Evolutionary conservation across 2,113 vertebrate species (phyloP), one percentile per base, ranked within the genome.

Genomic region (Oryzias melastigma): DNA sequence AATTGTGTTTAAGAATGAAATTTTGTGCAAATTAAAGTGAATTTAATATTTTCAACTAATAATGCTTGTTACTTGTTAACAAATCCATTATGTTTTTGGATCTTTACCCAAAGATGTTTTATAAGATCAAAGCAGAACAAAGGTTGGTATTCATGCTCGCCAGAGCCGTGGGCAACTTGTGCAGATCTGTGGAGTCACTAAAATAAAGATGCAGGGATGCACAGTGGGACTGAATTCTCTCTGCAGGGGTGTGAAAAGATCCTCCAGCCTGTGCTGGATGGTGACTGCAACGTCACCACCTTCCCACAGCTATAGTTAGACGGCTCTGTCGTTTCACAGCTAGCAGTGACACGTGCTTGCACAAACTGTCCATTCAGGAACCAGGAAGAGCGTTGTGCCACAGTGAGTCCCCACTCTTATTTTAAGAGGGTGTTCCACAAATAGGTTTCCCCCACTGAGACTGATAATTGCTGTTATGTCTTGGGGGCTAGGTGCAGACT

Each of bases 401-500:
- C 73, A 61, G 75, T 73, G 73, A 71, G 80, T 80, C 73, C 61
- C 73, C 24, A 24, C 66, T 77, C 72, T 85, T 83, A 79, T 85
- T 86, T 82, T 82, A 77, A 77, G 71, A 80, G 60, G 67, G 66
- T 68, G 62, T 71, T 71, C 73, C 57, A 10, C 76, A 88, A 90
- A 90, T 90, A 89, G 88, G 73, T 68, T 83, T 70, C 82, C 81
- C 82, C 88, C 77, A 77, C 84, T 78, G 86, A 79, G 90, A 82
- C 69, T 76, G 75, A 87, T 89, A 91, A 89, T 90, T 91, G 90
- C 80, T 75, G 73, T 52, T 85, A 88, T 87, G 67, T 87, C 86
- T 84, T 48, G 52, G 71, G 84, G 88, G 80, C 85, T 12, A 87
- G n/a, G 10, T 71, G 77, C 67, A 73, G 81, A 71, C 63, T 81